Evolutionary conservation across 2,888 invertebrate species (phyloP).

Genomic region (Parthenolecanium corni): DNA sequence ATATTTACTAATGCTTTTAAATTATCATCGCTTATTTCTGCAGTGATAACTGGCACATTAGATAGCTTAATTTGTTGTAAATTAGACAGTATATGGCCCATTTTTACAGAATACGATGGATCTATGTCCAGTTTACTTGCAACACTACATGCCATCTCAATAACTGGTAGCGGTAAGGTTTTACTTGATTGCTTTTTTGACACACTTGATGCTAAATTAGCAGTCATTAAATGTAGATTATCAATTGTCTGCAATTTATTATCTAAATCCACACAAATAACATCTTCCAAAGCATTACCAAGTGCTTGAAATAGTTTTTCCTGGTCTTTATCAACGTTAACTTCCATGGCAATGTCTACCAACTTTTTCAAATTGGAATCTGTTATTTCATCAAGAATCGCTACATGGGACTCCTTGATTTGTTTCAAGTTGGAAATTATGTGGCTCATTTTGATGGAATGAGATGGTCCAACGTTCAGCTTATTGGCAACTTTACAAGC

Average conservation of each 20-base stretch:
- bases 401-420: neutral
- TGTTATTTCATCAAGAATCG: neutral
- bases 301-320: neutral
- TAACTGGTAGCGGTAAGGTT: conserved; percentile 37
- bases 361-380: neutral
- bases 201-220: neutral
- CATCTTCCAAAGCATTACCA: neutral
- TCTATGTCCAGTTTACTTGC: conserved; percentile 38
- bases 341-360: neutral
- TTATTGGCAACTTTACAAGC: conserved; percentile 36
- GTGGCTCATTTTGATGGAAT: conserved; percentile 41
- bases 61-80: conserved; percentile 11
- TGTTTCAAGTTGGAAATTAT: conserved; percentile 36
- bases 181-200: neutral
- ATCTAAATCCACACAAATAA: neutral
- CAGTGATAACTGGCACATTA: neutral
- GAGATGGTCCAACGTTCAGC: conserved; percentile 38
- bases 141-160: conserved; percentile 33
- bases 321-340: neutral
- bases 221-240: neutral
- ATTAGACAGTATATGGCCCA: conserved; percentile 40
- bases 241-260: conserved; percentile 3
- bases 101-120: conserved; percentile 39
- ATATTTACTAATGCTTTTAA: neutral
- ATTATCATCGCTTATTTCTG: conserved; percentile 8